These are phyloP conservation scores for Stegodyphus dumicola DNA, from an alignment of 1,140 invertebrate genomes.

Conservation along the genomic window DNA sequence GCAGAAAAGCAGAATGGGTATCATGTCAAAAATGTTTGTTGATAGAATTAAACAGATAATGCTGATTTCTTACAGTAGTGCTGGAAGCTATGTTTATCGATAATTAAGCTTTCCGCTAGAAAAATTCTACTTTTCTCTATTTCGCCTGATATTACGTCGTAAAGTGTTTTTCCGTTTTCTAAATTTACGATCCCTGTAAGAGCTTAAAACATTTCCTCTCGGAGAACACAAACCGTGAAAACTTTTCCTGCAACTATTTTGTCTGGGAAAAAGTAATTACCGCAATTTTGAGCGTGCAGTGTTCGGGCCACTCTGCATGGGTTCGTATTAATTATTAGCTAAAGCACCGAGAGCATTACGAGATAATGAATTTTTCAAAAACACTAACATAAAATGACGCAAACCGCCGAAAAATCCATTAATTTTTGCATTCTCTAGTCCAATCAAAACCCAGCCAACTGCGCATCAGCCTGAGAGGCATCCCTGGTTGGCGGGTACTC, in stretches of 20 bases:
- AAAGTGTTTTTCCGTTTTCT: conserved; percentile 49
- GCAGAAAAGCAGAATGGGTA: conserved; percentile 7
- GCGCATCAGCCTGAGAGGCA: conserved; percentile 20
- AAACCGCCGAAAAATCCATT: conserved; percentile 58
- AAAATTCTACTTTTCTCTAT: background rate
- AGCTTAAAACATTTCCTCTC: conserved; percentile 51
- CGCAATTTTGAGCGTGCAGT: conserved; percentile 47
- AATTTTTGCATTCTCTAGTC: conserved; percentile 57
- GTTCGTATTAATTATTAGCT: conserved; percentile 58
- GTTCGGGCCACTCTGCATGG: conserved; percentile 34
- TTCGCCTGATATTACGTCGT: conserved; percentile 9
- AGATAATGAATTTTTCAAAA: conserved; percentile 61
- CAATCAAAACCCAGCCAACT: conserved; percentile 51
- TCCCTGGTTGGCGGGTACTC: conserved; percentile 46
- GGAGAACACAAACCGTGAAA: conserved; percentile 46
- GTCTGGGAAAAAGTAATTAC: conserved; percentile 57
- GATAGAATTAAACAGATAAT: conserved; percentile 48
- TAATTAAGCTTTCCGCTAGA: conserved; percentile 27
- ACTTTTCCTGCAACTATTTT: conserved; percentile 57
- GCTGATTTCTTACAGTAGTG: conserved; percentile 31
- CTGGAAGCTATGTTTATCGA: conserved; percentile 25
- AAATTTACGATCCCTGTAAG: conserved; percentile 49
- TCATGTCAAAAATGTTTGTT: conserved; percentile 7
- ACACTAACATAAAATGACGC: conserved; percentile 59
- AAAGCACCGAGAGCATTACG: conserved; percentile 47